These are phyloP conservation scores for Diadumene lineata DNA, from an alignment of 92 coral and sea anemone species.

Conservation along the genomic window DNA sequence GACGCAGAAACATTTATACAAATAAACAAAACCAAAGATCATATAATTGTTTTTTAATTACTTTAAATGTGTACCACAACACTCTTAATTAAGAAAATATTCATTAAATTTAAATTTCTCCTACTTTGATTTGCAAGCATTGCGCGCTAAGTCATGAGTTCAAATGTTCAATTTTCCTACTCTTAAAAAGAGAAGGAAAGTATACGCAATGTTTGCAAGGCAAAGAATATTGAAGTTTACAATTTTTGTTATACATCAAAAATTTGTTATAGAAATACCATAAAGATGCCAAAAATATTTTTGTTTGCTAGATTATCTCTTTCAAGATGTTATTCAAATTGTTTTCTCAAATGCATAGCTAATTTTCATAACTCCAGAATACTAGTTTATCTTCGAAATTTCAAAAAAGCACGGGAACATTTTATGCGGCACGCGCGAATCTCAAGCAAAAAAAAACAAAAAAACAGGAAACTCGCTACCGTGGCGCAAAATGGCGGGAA, in stretches of 20 bases:
- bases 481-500: neutral
- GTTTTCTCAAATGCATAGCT: too few relatives aligned
- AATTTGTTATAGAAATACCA: neutral
- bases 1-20: too few relatives aligned
- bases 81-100: conserved; percentile 10
- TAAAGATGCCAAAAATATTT: neutral
- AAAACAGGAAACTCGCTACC: neutral
- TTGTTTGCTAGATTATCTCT: neutral
- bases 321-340: neutral
- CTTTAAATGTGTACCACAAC: neutral
- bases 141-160: too few relatives aligned
- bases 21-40: too few relatives aligned
- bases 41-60: too few relatives aligned
- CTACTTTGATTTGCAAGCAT: conserved; percentile 3
- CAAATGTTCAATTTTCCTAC: too few relatives aligned
- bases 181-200: too few relatives aligned
- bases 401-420: neutral
- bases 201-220: too few relatives aligned
- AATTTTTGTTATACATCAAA: neutral
- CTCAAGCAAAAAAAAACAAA: conserved; percentile 12
- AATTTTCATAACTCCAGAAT: too few relatives aligned
- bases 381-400: too few relatives aligned
- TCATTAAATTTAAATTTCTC: neutral
- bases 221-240: neutral
- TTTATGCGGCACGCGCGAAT: neutral